Base-by-base conservation (phyloP, 2,797 vertebrate genomes). In the Notolepis coatsorum region DNA sequence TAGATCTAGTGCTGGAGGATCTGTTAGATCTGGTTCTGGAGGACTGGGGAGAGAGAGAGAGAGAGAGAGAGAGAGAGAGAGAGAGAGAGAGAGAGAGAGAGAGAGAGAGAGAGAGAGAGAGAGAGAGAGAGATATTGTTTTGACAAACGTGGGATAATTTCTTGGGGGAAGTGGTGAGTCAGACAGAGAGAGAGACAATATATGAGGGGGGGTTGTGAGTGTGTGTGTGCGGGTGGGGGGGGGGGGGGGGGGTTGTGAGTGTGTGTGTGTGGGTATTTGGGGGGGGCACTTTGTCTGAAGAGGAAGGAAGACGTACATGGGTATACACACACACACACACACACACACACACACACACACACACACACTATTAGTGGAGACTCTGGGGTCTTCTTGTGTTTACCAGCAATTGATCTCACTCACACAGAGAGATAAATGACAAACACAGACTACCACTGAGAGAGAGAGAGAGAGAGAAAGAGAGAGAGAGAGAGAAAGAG, bases 331-430 rank as follows among this genome's bases (percentile, higher is more conserved):
- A 23, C 18, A 41, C 23, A 55, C n/a, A 28, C 38, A 17, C 38
- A 37, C 31, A 21, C 27, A 30, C 47, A 35, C 31, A 13, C 20
- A 35, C 31, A 20, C 31, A 37, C 31, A 46, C 13, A 25, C 46
- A 48, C 46, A 48, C 46, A n/a, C 23, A 28, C 23, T 2, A 10
- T 39, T 15, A 53, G 27, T 30, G 37, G 55, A 68, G 45, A 57
- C 50, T 61, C 52, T 35, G 50, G 63, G 60, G 55, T 69, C 20
- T 69, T 41, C 7, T 49, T 52, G 77, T 84, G 75, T 86, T 80
- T 80, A 83, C 71, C 73, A 82, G 71, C 62, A 65, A 77, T 80
- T 74, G 80, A 84, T 84, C 68, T 81, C 55, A 61, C 73, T 82
- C 77, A 73, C 64, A 70, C 79, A 65, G 77, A 72, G 84, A 64